A percentile compares a stretch with the other conserved stretches of the same genome.
These are phyloP conservation scores for Metopia argyrocephala DNA, from an alignment of 2,888 invertebrate genomes.

Conservation along the genomic window DNA sequence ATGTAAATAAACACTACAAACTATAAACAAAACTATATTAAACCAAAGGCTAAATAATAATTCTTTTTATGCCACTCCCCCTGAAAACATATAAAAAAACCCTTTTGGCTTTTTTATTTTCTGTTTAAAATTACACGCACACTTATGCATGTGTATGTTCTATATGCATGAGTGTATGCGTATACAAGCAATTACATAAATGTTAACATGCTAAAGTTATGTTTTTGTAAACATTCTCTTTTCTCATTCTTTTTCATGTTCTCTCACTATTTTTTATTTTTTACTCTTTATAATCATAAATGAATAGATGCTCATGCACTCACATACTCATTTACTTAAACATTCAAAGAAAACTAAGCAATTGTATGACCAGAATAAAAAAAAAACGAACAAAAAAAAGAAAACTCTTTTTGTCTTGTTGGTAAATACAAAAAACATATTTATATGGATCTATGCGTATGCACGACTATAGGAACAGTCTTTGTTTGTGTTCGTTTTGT, in stretches of 20 bases:
- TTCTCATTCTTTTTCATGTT: not conserved
- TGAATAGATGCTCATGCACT: not conserved
- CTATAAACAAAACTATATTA: constrained; percentile 39
- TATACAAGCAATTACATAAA: not conserved
- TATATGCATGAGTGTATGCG: not conserved
- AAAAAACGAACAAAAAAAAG: not conserved
- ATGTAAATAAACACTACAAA: constrained; percentile 24
- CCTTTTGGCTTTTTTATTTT: not conserved
- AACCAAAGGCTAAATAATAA: constrained; percentile 44
- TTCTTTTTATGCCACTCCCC: too few relatives aligned
- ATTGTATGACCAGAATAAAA: not conserved
- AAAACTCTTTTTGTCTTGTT: not conserved
- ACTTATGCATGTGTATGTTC: not conserved
- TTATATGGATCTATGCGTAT: not conserved
- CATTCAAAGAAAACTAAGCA: not conserved
- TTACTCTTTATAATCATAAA: not conserved
- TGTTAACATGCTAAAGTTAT: not conserved
- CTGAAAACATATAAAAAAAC: too few relatives aligned
- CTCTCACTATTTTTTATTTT: not conserved
- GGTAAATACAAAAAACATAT: not conserved
- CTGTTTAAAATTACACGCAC: not conserved
- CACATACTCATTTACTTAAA: not conserved
- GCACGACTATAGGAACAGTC: too few relatives aligned
- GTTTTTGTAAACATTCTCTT: not conserved
- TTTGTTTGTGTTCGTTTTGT: too few relatives aligned